Evolutionary conservation across 2,113 vertebrate species (phyloP), one percentile per base, ranked within the genome.

Genomic region (Neolamprologus caudopunctatus): DNA sequence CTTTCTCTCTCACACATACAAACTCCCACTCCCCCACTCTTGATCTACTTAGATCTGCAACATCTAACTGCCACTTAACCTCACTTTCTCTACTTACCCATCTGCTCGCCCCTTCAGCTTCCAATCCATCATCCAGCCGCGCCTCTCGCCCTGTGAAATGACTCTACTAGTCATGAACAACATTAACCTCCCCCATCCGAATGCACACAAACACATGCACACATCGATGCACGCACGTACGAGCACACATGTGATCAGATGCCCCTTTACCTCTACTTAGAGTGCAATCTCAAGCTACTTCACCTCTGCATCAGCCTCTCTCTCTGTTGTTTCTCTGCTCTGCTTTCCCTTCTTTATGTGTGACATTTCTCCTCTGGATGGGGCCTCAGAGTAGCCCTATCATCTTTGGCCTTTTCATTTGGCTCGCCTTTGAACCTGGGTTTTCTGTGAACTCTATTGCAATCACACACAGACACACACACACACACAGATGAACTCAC

Each of bases 61-160:
- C 94, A 95, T 96, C 94, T 96, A 96, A 96, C 94, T 94, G 89
- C 95, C 95, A 96, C 96, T 97, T 96, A 97, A 96, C 95, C 95
- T 96, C 95, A 96, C 95, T 96, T 96, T 95, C 93, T 94, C 95
- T 96, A 95, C 95, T 95, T 95, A 95, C 94, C 93, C 94, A 91
- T 94, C 93, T 93, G 90, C 94, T 93, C 88, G 17, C 92, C 91
- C 88, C 93, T 92, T 93, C 91, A 93, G 90, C 89, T 91, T 89
- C 91, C 92, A 91, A 94, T 95, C 95, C 91, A 93, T 94, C 94
- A 95, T 88, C 89, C 90, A 92, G 85, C 89, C 83, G 87, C 81
- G 80, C 92, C 88, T 94, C 86, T 73, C 33, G 87, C 91, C 85
- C 88, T 73, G 88, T 88, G 90, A 94, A 95, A 95, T 94, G 89